Percentiles rank a stretch among this genome's conserved stretches.
These are phyloP conservation scores for Merluccius polli DNA, from an alignment of 2,797 vertebrate species.

Conservation along the genomic window DNA sequence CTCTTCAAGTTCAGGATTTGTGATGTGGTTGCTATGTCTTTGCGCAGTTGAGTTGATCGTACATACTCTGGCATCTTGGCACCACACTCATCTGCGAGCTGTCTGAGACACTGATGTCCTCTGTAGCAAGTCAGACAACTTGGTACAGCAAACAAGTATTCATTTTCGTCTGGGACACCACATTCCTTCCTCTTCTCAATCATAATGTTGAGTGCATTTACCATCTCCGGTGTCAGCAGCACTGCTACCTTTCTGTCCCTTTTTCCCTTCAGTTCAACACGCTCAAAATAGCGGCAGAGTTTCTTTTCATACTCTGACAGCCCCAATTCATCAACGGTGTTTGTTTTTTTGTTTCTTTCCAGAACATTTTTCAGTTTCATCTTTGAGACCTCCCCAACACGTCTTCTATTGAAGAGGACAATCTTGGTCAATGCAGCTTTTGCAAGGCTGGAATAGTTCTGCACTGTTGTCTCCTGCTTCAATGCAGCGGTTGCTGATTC, in stretches of 20 bases:
- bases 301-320: constrained; percentile 25
- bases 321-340: constrained; percentile 13
- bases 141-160: constrained; percentile 30
- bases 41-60: constrained; percentile 15
- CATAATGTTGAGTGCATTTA: constrained; percentile 10
- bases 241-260: constrained; percentile 16
- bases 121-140: constrained; percentile 11
- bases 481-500: neutral
- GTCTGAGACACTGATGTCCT: constrained; percentile 21
- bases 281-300: constrained; percentile 18
- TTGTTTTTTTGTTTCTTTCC: neutral
- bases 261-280: constrained; percentile 23
- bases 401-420: constrained; percentile 18
- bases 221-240: constrained; percentile 21
- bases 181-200: constrained; percentile 22
- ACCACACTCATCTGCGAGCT: constrained; percentile 20
- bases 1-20: constrained; percentile 23
- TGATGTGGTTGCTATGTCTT: constrained; percentile 11
- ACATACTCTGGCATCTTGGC: constrained; percentile 10
- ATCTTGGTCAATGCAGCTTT: constrained; percentile 9
- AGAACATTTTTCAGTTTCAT: constrained; percentile 10
- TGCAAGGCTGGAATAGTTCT: constrained; percentile 3
- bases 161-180: constrained; percentile 25
- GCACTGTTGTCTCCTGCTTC: neutral
- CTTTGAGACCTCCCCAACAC: constrained; percentile 20